phyloP scores from a whole-genome alignment of 2,797 vertebrate genomes.

The Sebastes ruberrimus region DNA sequence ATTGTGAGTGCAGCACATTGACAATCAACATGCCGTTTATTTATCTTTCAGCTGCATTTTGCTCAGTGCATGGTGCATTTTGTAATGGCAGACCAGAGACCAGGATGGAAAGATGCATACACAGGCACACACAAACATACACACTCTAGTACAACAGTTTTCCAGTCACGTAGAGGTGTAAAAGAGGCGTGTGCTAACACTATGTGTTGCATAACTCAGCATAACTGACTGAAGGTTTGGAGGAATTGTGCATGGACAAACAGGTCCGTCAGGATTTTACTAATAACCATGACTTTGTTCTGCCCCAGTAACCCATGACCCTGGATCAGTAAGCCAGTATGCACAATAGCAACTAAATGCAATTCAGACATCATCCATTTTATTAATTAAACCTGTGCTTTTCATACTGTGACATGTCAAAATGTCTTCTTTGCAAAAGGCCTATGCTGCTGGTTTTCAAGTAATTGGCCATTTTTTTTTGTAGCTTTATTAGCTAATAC shows the following conservation, averaged over 20 bases:
- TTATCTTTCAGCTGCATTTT: background rate
- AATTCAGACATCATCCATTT: background rate
- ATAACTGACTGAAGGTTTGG: background rate
- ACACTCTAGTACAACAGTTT: background rate
- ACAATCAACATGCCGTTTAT: background rate
- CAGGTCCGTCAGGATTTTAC: slow-evolving; percentile 20
- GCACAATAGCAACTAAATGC: background rate
- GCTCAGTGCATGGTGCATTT: background rate
- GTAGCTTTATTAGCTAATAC: background rate
- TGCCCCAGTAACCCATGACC: background rate
- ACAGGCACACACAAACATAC: background rate
- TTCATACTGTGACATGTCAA: background rate
- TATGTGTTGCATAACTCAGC: background rate
- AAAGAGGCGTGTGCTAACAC: background rate
- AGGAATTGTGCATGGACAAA: background rate
- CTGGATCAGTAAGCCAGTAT: background rate
- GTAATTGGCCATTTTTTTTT: background rate
- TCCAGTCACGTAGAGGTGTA: background rate
- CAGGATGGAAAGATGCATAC: background rate
- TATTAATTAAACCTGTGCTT: background rate
- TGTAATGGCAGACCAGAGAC: background rate
- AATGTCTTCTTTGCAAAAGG: background rate
- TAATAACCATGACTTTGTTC: background rate
- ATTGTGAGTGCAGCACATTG: background rate
- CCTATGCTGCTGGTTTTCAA: background rate